phyloP scores from a whole-genome alignment of 2,113 vertebrate species.

The Catharus minimus region DNA sequence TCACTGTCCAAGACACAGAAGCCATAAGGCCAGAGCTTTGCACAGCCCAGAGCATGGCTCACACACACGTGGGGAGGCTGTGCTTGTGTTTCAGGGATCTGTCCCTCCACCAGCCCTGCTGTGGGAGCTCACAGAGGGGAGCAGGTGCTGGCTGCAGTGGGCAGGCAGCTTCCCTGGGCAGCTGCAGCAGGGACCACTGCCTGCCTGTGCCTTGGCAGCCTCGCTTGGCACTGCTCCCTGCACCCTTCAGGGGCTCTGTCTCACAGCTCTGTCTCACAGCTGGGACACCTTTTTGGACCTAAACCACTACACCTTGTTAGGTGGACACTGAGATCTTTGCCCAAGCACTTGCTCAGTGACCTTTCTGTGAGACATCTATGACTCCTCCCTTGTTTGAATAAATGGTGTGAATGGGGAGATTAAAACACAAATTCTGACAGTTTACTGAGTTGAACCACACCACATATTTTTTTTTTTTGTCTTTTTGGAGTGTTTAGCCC shows the following conservation, averaged over 20 bases:
- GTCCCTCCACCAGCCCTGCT: accelerated
- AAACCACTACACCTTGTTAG: background rate
- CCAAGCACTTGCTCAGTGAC: accelerated
- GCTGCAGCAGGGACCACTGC: background rate
- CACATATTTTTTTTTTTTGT: background rate
- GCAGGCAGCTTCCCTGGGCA: background rate
- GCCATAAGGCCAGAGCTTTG: background rate
- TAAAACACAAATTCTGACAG: background rate
- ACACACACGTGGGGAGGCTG: accelerated
- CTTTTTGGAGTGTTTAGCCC: background rate
- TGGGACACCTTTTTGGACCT: background rate
- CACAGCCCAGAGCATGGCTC: background rate
- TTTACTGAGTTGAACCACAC: background rate
- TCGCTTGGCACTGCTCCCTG: accelerated
- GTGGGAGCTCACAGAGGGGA: accelerated
- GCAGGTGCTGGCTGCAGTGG: accelerated
- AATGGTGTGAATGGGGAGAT: background rate
- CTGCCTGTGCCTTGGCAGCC: accelerated
- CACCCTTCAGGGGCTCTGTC: background rate
- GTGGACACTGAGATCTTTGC: background rate
- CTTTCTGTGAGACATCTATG: background rate
- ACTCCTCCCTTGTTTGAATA: background rate
- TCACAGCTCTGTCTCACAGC: accelerated
- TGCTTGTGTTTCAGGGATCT: background rate
- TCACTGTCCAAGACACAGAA: background rate